These are phyloP conservation scores for Brachypteracias leptosomus DNA, from an alignment of 2,113 vertebrate species.

Conservation along the genomic window DNA sequence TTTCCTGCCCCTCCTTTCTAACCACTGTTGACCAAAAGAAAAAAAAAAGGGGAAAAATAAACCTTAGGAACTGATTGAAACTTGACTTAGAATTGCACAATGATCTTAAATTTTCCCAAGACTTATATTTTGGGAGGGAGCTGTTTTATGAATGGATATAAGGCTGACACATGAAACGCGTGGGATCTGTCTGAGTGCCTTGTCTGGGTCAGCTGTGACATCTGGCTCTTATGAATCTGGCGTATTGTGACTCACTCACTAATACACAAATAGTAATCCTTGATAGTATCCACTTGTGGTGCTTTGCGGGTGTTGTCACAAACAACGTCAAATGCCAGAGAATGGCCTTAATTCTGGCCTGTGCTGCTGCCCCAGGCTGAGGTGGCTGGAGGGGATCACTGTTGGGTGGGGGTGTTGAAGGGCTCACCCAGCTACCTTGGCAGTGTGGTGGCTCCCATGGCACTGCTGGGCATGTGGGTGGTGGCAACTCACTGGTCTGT, in stretches of 20 bases:
- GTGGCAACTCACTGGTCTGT: background rate
- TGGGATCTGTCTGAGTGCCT: constrained; percentile 77
- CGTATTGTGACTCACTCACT: constrained; percentile 79
- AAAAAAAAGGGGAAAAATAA: constrained; percentile 1
- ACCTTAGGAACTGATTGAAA: constrained; percentile 58
- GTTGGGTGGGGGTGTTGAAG: background rate
- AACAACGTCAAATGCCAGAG: constrained; percentile 62
- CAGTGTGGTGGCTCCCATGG: fast-evolving
- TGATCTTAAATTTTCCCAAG: constrained; percentile 70
- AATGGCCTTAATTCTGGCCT: background rate
- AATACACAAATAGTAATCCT: constrained; percentile 78
- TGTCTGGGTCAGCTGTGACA: constrained; percentile 81
- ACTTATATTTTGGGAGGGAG: constrained; percentile 74
- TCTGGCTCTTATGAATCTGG: constrained; percentile 82
- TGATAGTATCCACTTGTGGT: constrained; percentile 77
- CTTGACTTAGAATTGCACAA: constrained; percentile 66
- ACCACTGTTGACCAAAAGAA: background rate
- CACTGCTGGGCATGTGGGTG: background rate
- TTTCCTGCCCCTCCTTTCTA: constrained; percentile 70
- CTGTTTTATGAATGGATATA: constrained; percentile 81
- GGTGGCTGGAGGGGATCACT: fast-evolving
- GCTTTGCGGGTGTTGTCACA: constrained; percentile 56
- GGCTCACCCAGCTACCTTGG: fast-evolving
- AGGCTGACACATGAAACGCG: constrained; percentile 75
- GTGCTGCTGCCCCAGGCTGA: background rate